Percentiles rank a stretch among this genome's conserved stretches.
These are phyloP conservation scores for Oegoconia quadripuncta DNA, from an alignment of 2,888 invertebrate genomes.

Conservation along the genomic window DNA sequence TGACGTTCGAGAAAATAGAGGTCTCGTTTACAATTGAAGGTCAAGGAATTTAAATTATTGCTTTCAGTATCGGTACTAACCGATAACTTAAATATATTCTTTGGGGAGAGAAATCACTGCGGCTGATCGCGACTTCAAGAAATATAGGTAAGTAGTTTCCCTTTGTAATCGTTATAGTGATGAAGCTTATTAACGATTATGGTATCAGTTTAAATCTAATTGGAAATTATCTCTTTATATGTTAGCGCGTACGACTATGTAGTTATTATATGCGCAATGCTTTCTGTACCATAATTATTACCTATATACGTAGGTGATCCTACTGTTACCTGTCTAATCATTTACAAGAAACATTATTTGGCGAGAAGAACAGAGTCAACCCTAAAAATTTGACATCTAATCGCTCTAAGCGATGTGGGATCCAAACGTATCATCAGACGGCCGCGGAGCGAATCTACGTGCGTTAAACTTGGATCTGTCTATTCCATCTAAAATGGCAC, in stretches of 20 bases:
- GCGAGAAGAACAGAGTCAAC: conserved; percentile 20
- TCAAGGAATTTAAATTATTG: conserved; percentile 1
- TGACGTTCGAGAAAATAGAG: neutral
- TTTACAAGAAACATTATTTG: too few relatives aligned
- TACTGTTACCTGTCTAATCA: too few relatives aligned
- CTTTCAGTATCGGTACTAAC: neutral
- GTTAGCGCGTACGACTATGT: too few relatives aligned
- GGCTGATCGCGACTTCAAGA: too few relatives aligned
- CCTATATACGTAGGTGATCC: too few relatives aligned
- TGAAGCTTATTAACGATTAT: too few relatives aligned
- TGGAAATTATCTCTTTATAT: too few relatives aligned
- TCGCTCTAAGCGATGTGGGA: conserved; percentile 40
- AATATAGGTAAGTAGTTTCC: too few relatives aligned
- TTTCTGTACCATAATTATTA: too few relatives aligned
- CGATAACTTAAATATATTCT: neutral
- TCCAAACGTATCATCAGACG: conserved; percentile 47
- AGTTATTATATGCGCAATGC: too few relatives aligned
- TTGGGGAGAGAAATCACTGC: neutral
- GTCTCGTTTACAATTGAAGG: conserved; percentile 6
- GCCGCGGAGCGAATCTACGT: conserved; percentile 24
- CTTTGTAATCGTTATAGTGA: too few relatives aligned
- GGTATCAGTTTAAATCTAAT: too few relatives aligned
- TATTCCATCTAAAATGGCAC: conserved; percentile 28
- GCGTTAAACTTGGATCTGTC: conserved; percentile 14
- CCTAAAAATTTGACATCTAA: conserved; percentile 38